A percentile compares a stretch with the other conserved stretches of the same genome.
phyloP scores from a whole-genome alignment of 2,888 invertebrate species.

The Macrophya annulata region DNA sequence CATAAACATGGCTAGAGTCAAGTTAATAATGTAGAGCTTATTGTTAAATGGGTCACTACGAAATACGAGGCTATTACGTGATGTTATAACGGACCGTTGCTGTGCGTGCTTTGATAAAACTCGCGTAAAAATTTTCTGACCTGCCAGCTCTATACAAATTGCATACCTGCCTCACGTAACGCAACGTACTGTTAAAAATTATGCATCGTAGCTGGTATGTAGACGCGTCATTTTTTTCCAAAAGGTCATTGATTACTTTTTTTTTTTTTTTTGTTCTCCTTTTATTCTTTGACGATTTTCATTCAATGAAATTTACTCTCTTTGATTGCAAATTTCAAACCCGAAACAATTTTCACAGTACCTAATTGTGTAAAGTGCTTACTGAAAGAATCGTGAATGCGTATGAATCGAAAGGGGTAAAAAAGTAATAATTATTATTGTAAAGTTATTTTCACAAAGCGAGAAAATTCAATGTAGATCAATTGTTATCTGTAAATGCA shows the following conservation, averaged over 20 bases:
- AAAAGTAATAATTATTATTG: not conserved
- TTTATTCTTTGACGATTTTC: not conserved
- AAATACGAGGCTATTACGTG: slow-evolving; percentile 47
- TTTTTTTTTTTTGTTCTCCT: not conserved
- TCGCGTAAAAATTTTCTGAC: slow-evolving; percentile 40
- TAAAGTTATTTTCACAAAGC: not conserved
- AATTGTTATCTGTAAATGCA: slow-evolving; percentile 49
- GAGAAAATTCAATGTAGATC: slow-evolving; percentile 30
- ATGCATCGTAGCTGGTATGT: slow-evolving; percentile 27
- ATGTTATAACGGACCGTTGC: slow-evolving; percentile 49
- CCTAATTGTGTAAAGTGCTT: not conserved
- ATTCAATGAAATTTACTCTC: not conserved
- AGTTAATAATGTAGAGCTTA: not conserved
- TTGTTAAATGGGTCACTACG: slow-evolving; percentile 49
- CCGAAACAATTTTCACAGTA: not conserved
- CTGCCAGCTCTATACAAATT: slow-evolving; percentile 31
- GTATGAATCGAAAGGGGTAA: not conserved
- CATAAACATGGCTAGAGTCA: not conserved
- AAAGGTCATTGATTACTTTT: not conserved
- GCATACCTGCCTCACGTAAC: not conserved
- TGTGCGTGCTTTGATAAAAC: slow-evolving; percentile 73
- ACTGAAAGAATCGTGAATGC: not conserved
- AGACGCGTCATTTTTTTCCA: not conserved
- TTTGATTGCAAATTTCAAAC: not conserved
- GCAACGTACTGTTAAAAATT: slow-evolving; percentile 58